Base-by-base conservation (phyloP, 1,140 invertebrate species). In the Zaprionus tsacasi region DNA sequence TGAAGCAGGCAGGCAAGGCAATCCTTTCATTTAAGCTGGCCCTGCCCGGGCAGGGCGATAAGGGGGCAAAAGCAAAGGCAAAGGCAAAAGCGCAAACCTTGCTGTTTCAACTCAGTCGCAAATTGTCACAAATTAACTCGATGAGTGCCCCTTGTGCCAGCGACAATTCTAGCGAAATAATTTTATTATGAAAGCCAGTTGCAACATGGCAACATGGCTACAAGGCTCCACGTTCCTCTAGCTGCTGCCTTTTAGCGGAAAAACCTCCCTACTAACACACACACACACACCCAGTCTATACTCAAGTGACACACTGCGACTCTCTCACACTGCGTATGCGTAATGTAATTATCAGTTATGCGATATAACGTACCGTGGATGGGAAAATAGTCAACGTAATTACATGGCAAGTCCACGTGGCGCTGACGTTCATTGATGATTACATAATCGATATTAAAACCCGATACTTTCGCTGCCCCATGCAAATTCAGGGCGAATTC, bases 101-200 rank as follows among this genome's bases (percentile, higher is more conserved):
- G 70, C 43, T 77, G 64, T 70, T 77, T 79, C 67, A 59, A 77
- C 83, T 82, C 66, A 21, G 57, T 68, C 65, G 43, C 54, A 75
- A 75, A 70, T 75, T 88, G 80, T 88, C 67, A 64, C 83, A 87
- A 87, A 87, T 87, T 88, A 87, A 88, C 83, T 88, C 77, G 80
- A 88, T 80, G 83, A 88, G 80, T 70, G 77, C 71, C 82, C 78
- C 68, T 79, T 86, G 75, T 58, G 57, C 38, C 63, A 77, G 58
- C 61, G 59, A 52, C 73, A 70, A 68, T 80, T 80, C 60, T 79
- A 65, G 64, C 72, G 70, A 69, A 79, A 88, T 87, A 87, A 87
- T 87, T 87, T 70, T 83, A 87, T 87, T 88, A 82, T 70, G 77
- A 52, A 40, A 69, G 55, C 21, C 36, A 69, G 35, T 56, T 54